These are phyloP conservation scores for Axinella damicornis DNA, from an alignment of 37 sponge, comb jelly and placozoan species.

Conservation along the genomic window DNA sequence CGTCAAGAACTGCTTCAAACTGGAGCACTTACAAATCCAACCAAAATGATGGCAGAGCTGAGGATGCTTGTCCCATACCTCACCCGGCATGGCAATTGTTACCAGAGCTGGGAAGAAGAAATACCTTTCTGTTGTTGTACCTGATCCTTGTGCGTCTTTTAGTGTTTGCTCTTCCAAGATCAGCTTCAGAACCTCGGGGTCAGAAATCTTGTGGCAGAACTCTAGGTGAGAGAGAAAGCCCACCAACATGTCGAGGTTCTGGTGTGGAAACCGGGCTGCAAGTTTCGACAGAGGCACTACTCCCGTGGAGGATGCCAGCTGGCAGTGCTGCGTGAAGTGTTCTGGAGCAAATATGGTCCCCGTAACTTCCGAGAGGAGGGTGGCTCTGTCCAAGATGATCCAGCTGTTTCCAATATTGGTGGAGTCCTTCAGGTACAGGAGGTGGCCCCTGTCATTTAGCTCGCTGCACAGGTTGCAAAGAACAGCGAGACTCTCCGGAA, in stretches of 20 bases:
- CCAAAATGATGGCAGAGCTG: conserved; percentile 8
- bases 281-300: conserved; percentile 4
- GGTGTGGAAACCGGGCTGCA: no score
- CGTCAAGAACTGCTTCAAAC: neutral
- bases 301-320: neutral
- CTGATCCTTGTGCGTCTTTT: no score
- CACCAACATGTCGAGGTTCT: neutral
- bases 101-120: conserved; percentile 35
- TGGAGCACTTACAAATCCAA: neutral
- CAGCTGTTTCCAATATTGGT: neutral
- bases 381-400: conserved; percentile 5
- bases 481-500: no score
- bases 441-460: neutral
- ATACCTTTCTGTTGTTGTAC: no score
- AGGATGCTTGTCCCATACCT: neutral
- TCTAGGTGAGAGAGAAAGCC: neutral
- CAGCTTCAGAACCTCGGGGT: neutral
- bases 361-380: neutral
- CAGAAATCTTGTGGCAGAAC: no score
- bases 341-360: conserved; percentile 21
- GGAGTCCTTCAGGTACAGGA: neutral
- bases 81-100: neutral
- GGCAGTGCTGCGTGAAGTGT: neutral
- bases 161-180: neutral
- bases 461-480: neutral